Evolutionary conservation across 2,113 vertebrate genomes (phyloP).

Genomic region (Rhinolophus sinicus): DNA sequence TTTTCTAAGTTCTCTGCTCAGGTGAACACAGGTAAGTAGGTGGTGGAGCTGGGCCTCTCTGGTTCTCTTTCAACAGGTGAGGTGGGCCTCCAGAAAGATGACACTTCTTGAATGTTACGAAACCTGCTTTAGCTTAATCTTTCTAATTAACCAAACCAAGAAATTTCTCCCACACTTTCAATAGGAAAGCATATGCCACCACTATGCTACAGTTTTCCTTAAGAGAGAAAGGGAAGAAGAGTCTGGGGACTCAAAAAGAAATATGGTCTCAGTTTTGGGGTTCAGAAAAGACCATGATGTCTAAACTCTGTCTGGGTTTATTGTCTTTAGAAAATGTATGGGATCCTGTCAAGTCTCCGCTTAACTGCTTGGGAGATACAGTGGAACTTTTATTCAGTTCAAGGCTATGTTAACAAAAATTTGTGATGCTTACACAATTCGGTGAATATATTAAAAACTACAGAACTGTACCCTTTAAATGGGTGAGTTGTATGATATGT

Average conservation of each 20-base stretch:
- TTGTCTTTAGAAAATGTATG: not conserved
- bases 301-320: not conserved
- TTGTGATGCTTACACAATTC: not conserved
- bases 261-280: not conserved
- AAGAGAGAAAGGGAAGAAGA: not conserved
- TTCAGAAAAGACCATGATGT: not conserved
- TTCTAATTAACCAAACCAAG: conserved; percentile 12
- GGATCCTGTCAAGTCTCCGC: not conserved
- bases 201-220: not conserved
- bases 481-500: not conserved
- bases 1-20: conserved; percentile 15
- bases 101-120: not conserved
- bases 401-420: not conserved
- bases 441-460: not conserved
- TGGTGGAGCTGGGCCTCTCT: not conserved
- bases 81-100: not conserved
- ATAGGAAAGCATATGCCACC: not conserved
- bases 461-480: not conserved
- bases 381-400: not conserved
- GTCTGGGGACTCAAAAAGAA: not conserved
- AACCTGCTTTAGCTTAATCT: not conserved
- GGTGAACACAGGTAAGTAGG: not conserved
- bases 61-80: not conserved
- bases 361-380: not conserved
- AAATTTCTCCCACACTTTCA: not conserved